These are phyloP conservation scores for Dermatophagoides farinae DNA, from an alignment of 1,140 invertebrate genomes.

Conservation along the genomic window DNA sequence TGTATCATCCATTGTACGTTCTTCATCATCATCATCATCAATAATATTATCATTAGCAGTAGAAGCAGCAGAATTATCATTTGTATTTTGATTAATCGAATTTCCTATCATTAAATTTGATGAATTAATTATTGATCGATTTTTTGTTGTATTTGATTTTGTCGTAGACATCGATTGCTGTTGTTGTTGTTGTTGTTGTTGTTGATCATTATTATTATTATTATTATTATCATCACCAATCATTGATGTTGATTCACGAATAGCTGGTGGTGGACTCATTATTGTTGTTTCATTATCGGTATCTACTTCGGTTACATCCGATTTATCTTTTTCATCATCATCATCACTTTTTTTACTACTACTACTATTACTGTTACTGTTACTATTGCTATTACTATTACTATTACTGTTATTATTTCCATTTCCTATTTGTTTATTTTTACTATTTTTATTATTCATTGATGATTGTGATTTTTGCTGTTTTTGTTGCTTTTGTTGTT, in stretches of 20 bases:
- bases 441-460: background rate
- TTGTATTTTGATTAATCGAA: too few relatives aligned
- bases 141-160: too few relatives aligned
- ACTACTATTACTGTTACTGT: background rate
- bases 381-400: background rate
- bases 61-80: background rate
- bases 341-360: background rate
- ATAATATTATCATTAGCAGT: background rate
- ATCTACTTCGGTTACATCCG: slow-evolving; percentile 1
- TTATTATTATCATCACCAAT: too few relatives aligned
- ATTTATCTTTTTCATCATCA: slow-evolving; percentile 5
- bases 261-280: background rate
- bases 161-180: too few relatives aligned
- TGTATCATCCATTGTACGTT: background rate
- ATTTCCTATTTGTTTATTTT: background rate
- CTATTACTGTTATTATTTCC: too few relatives aligned
- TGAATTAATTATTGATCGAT: too few relatives aligned
- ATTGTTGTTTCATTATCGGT: slow-evolving; percentile 1
- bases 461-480: background rate
- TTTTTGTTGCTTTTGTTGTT: background rate
- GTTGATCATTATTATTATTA: too few relatives aligned
- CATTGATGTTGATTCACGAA: too few relatives aligned
- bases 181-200: too few relatives aligned
- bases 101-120: too few relatives aligned
- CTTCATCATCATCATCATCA: background rate